phyloP scores from a whole-genome alignment of 2,888 invertebrate species.

The Amphipyra tragopoginis region DNA sequence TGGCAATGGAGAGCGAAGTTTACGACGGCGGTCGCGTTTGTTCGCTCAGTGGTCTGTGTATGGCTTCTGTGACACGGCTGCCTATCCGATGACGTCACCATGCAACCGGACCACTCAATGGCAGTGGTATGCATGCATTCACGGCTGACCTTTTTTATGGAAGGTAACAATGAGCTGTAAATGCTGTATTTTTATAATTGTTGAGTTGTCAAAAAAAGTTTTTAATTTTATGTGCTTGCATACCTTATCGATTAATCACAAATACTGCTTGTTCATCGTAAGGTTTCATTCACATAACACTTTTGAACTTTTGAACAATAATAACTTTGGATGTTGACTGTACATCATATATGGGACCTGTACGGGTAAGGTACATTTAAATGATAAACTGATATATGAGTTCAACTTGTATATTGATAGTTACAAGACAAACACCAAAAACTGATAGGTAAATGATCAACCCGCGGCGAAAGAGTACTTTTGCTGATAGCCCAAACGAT shows the following conservation, averaged over 20 bases:
- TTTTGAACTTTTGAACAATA: too few species aligned
- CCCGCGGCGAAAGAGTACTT: too few species aligned
- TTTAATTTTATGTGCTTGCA: not conserved
- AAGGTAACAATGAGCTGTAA: constrained; percentile 51
- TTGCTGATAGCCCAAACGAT: too few species aligned
- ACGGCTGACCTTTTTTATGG: constrained; percentile 57
- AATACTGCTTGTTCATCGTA: too few species aligned
- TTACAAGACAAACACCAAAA: too few species aligned
- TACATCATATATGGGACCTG: too few species aligned
- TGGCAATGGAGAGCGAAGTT: constrained; percentile 74
- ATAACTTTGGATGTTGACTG: too few species aligned
- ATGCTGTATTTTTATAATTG: constrained; percentile 9
- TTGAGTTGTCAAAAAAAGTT: constrained; percentile 10
- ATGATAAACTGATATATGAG: too few species aligned
- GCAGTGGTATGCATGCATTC: constrained; percentile 68
- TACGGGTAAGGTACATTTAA: too few species aligned
- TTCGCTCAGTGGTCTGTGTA: constrained; percentile 67
- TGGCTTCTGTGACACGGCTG: constrained; percentile 86
- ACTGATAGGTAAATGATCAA: too few species aligned
- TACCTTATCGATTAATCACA: not conserved
- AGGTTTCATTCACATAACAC: too few species aligned
- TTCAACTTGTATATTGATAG: too few species aligned
- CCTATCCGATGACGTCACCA: constrained; percentile 84
- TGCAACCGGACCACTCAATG: constrained; percentile 74
- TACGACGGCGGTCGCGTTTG: constrained; percentile 63